Evolutionary conservation across 1,140 invertebrate species (phyloP).

Genomic region (Pygmarrhopalites habei): DNA sequence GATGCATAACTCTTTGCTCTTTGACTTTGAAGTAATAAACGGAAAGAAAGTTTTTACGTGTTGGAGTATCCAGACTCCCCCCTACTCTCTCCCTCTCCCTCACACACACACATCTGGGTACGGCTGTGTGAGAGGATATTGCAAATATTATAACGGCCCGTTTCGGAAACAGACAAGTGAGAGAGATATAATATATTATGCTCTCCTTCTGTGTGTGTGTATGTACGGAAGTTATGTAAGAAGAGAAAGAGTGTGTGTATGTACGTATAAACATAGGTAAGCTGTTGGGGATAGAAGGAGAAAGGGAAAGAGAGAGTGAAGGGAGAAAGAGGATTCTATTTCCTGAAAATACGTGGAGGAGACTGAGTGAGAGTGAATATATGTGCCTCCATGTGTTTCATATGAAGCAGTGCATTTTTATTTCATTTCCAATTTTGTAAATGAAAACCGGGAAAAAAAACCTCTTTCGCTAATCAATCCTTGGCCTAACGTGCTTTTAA

Average conservation of each 20-base stretch:
- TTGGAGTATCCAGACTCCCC: neutral
- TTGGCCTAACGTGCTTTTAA: conserved; percentile 33
- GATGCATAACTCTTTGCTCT: neutral
- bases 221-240: too few relatives aligned
- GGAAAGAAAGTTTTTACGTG: neutral
- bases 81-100: neutral
- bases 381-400: neutral
- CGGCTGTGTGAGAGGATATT: neutral
- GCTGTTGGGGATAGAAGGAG: too few relatives aligned
- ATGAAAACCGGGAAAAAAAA: too few relatives aligned
- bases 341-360: too few relatives aligned
- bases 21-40: neutral
- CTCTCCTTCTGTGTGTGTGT: too few relatives aligned
- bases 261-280: too few relatives aligned
- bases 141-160: neutral
- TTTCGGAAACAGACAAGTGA: neutral
- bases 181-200: neutral
- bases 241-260: too few relatives aligned
- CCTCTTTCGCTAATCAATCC: conserved; percentile 38
- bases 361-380: neutral
- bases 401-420: conserved; percentile 21
- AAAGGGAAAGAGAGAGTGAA: too few relatives aligned
- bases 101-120: neutral
- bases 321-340: too few relatives aligned
- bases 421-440: conserved; percentile 37